phyloP scores from a whole-genome alignment of 2,113 vertebrate species.

The Leuciscus idus region DNA sequence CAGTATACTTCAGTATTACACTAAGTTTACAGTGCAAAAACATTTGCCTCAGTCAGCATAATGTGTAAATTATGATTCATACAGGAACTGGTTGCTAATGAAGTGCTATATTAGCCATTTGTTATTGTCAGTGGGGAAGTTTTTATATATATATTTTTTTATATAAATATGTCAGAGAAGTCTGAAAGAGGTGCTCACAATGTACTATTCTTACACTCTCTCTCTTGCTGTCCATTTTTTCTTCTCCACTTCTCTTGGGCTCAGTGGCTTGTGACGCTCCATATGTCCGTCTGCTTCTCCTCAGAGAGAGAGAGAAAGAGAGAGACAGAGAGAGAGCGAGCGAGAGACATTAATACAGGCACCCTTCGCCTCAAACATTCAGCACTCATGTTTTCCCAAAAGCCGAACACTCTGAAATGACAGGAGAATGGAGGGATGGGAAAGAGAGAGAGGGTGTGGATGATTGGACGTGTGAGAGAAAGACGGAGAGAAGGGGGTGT shows the following conservation, averaged over 20 bases:
- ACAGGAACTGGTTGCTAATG: slow-evolving; percentile 29
- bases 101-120: slow-evolving; percentile 37
- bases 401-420: slow-evolving; percentile 27
- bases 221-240: slow-evolving; percentile 38
- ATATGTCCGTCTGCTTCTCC: slow-evolving; percentile 46
- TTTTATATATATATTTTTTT: too few relatives aligned
- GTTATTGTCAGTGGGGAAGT: slow-evolving; percentile 33
- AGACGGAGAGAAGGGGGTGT: not conserved
- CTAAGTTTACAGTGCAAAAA: not conserved
- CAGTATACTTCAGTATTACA: not conserved
- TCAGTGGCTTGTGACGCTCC: slow-evolving; percentile 47
- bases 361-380: slow-evolving; percentile 18
- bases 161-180: slow-evolving; percentile 9
- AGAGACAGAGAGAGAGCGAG: slow-evolving; percentile 20
- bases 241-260: slow-evolving; percentile 8
- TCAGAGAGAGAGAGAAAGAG: slow-evolving; percentile 19
- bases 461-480: slow-evolving; percentile 13
- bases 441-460: slow-evolving; percentile 15
- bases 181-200: slow-evolving; percentile 19
- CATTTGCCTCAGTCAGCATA: slow-evolving; percentile 17
- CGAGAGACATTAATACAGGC: slow-evolving; percentile 15
- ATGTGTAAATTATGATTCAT: slow-evolving; percentile 30
- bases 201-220: slow-evolving; percentile 51
- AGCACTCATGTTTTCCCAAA: slow-evolving; percentile 38
- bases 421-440: slow-evolving; percentile 14